Evolutionary conservation across 1,140 invertebrate species (phyloP).

Genomic region (Sitodiplosis mosellana): DNA sequence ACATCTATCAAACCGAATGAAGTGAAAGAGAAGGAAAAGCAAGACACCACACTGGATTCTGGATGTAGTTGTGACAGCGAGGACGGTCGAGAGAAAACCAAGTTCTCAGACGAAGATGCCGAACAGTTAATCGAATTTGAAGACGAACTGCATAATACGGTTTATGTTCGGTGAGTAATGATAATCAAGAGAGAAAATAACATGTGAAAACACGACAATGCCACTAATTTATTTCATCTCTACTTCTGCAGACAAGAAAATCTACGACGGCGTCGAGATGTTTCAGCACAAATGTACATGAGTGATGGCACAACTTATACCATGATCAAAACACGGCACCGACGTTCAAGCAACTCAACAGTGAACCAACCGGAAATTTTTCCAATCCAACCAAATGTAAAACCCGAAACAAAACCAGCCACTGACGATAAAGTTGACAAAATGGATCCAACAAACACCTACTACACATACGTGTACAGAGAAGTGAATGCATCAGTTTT

Average conservation of each 20-base stretch:
- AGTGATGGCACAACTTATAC: not conserved
- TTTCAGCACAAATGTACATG: not conserved
- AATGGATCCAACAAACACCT: not conserved
- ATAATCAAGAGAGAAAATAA: not conserved
- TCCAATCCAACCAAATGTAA: not conserved
- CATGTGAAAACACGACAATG: too few species aligned
- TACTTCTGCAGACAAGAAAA: not conserved
- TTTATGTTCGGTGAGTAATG: constrained; percentile 17
- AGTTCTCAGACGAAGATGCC: not conserved
- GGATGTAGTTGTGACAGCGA: not conserved
- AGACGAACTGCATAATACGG: constrained; percentile 19
- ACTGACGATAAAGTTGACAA: not conserved
- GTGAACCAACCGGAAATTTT: too few species aligned
- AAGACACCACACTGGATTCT: not conserved
- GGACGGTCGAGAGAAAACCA: not conserved
- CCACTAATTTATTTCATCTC: too few species aligned
- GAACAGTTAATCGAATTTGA: constrained; percentile 17
- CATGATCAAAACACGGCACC: too few species aligned
- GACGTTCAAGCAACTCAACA: too few species aligned
- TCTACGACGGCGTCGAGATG: not conserved
- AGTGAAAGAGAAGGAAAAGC: not conserved
- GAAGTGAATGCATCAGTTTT: constrained; percentile 12
- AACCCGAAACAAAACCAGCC: not conserved
- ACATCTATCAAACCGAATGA: not conserved
- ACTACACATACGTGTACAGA: not conserved